Percentiles rank a stretch among this genome's conserved stretches.
Conservation (phyloP, 2,888 invertebrate genomes). For the Ligdia adustata region DNA sequence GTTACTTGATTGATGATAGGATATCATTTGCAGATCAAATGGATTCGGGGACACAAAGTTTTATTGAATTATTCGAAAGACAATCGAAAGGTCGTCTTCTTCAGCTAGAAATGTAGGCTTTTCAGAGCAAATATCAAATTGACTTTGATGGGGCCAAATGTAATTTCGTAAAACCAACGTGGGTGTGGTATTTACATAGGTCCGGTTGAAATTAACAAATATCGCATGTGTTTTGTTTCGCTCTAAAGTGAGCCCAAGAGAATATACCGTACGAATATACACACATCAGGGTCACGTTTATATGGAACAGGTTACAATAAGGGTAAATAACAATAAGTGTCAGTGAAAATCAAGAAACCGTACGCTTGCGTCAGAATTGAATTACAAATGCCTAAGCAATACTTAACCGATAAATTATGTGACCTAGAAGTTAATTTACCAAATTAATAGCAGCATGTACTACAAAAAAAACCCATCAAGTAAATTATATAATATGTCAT, state of each 20-base stretch:
- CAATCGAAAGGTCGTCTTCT: not conserved
- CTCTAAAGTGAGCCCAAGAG: not conserved
- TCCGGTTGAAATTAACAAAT: slow-evolving; percentile 5
- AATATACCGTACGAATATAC: too few species aligned
- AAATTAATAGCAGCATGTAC: too few species aligned
- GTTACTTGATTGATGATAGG: slow-evolving; percentile 29
- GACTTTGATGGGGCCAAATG: slow-evolving; percentile 1
- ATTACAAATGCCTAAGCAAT: too few species aligned
- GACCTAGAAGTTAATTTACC: too few species aligned
- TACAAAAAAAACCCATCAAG: too few species aligned
- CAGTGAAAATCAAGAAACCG: too few species aligned
- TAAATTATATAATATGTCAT: too few species aligned
- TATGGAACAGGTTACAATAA: too few species aligned
- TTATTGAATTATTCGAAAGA: slow-evolving; percentile 6
- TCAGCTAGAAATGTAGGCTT: not conserved
- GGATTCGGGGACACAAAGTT: slow-evolving; percentile 1
- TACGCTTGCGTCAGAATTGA: too few species aligned
- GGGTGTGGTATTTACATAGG: slow-evolving; percentile 21
- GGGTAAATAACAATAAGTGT: too few species aligned
- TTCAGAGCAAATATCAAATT: not conserved
- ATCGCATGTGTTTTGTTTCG: slow-evolving; percentile 3
- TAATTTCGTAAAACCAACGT: slow-evolving; percentile 11
- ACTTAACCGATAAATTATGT: too few species aligned
- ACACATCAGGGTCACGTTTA: not conserved
- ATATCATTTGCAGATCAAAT: slow-evolving; percentile 12